Conservation (phyloP, 1,140 invertebrate species). For the Bombus terrestris region DNA sequence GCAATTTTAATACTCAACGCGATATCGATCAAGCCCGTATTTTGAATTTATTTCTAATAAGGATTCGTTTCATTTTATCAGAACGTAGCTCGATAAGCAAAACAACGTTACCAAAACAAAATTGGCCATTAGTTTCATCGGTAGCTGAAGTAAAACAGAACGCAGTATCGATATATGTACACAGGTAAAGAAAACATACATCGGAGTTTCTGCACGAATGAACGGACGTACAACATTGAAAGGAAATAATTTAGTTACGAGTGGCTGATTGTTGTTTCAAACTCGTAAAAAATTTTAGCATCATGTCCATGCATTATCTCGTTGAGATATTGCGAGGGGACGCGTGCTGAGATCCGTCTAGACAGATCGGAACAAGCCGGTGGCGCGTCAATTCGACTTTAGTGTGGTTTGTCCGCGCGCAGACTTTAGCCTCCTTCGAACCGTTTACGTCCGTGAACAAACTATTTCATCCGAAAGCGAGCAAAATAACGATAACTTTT, state of each 20-base stretch:
- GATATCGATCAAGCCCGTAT: too few relatives aligned
- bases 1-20: too few relatives aligned
- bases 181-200: too few relatives aligned
- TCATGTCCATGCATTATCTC: slow-evolving; percentile 16
- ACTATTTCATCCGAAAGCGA: slow-evolving; percentile 76
- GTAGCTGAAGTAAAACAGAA: too few relatives aligned
- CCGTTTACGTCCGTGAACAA: slow-evolving; percentile 60
- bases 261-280: background rate
- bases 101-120: too few relatives aligned
- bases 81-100: too few relatives aligned
- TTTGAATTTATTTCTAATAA: too few relatives aligned
- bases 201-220: too few relatives aligned
- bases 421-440: slow-evolving; percentile 46
- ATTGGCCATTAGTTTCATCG: too few relatives aligned
- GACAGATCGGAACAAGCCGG: background rate
- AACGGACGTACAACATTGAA: background rate
- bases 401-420: slow-evolving; percentile 41
- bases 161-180: too few relatives aligned
- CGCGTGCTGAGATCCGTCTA: background rate
- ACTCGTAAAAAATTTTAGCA: slow-evolving; percentile 46
- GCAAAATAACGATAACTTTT: slow-evolving; percentile 81
- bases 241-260: slow-evolving; percentile 17
- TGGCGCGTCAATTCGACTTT: slow-evolving; percentile 40
- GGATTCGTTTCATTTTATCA: too few relatives aligned
- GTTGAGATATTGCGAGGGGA: slow-evolving; percentile 24